A percentile compares a stretch with the other conserved stretches of the same genome.
Conservation (phyloP, 1,140 invertebrate species). For the Mactra quadrangularis region DNA sequence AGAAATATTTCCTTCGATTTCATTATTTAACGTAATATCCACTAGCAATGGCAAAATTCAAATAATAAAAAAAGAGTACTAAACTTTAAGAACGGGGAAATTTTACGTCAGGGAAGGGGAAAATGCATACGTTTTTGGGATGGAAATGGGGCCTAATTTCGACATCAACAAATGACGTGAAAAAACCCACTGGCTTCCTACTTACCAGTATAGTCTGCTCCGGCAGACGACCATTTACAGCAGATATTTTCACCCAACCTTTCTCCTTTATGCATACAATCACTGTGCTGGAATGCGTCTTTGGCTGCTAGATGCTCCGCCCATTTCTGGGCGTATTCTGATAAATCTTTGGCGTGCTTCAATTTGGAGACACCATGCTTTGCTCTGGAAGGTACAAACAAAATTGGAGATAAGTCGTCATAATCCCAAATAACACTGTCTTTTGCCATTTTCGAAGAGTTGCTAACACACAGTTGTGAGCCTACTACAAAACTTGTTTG, state of each 20-base stretch:
- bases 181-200: too few species aligned
- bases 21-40: too few species aligned
- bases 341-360: slow-evolving; percentile 75
- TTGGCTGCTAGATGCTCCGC: slow-evolving; percentile 92
- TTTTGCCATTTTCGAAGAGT: background rate
- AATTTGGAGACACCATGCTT: slow-evolving; percentile 87
- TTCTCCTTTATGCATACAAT: slow-evolving; percentile 84
- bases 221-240: slow-evolving; percentile 74
- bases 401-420: background rate
- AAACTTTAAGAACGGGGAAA: too few species aligned
- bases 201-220: slow-evolving; percentile 76
- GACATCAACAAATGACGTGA: too few species aligned
- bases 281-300: slow-evolving; percentile 89
- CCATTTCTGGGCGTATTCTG: slow-evolving; percentile 88
- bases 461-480: too few species aligned
- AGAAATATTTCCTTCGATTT: too few species aligned
- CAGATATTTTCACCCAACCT: slow-evolving; percentile 81
- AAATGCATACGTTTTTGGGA: too few species aligned
- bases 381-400: slow-evolving; percentile 84
- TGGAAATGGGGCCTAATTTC: too few species aligned
- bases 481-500: too few species aligned
- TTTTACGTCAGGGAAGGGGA: too few species aligned
- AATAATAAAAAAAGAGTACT: too few species aligned
- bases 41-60: too few species aligned
- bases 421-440: background rate